Evolutionary conservation across 1,140 invertebrate genomes (phyloP), one percentile per base, ranked within the genome.

Genomic region (Amphibalanus amphitrite): DNA sequence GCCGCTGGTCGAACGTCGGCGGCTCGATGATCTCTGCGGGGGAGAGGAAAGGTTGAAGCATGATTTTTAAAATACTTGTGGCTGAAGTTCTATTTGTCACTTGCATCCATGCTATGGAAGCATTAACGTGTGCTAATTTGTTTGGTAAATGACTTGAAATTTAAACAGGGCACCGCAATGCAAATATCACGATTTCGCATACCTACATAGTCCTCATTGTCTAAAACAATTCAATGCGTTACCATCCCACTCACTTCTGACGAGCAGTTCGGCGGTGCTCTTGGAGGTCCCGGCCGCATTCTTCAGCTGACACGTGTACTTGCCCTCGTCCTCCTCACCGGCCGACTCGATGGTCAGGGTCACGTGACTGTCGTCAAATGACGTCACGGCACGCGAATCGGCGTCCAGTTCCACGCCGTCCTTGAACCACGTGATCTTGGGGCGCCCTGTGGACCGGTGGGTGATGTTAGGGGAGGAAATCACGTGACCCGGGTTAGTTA

Each of bases 1-100:
- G 82, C 72, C 90, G 84, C 77, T 87, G 84, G 13, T 89, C 87
- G 79, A 93, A 90, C 64, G 91, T 89, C 17, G 91, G 90, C 28
- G 90, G 89, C 76, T 89, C 69, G 87, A 85, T 72, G 40, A 85
- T 88, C 82, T 90, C 88, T 90, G 76, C 47, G 17, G 13, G 20
- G 33, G 15, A 38, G n/a, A n/a, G n/a, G n/a, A n/a, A n/a, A n/a
- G n/a, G n/a, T n/a, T n/a, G n/a, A n/a, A n/a, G n/a, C n/a, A n/a
- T n/a, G n/a, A n/a, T n/a, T n/a, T n/a, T n/a, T n/a, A n/a, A n/a
- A n/a, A n/a, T n/a, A n/a, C n/a, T n/a, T n/a, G n/a, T n/a, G n/a
- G n/a, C n/a, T n/a, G n/a, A n/a, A n/a, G n/a, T n/a, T n/a, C n/a
- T n/a, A n/a, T n/a, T n/a, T n/a, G n/a, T n/a, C n/a, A n/a, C n/a